A percentile compares a stretch with the other conserved stretches of the same genome.
These are phyloP conservation scores for Scrobipalpa costella DNA, from an alignment of 2,888 invertebrate genomes.

Conservation along the genomic window DNA sequence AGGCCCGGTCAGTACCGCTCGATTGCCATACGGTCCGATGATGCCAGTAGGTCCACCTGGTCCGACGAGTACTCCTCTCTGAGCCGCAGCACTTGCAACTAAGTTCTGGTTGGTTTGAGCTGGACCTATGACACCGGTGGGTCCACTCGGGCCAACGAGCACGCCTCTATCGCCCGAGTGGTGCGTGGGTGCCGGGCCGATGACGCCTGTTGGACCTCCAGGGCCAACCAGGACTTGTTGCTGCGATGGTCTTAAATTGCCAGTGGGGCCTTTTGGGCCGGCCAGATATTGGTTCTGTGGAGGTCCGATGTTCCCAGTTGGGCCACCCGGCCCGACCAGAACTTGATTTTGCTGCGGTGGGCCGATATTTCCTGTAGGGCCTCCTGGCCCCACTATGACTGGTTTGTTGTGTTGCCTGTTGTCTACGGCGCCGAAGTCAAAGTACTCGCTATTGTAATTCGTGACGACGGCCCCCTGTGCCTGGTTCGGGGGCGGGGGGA, in stretches of 20 bases:
- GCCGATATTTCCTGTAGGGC: constrained; percentile 50
- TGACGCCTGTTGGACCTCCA: constrained; percentile 56
- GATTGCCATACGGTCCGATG: constrained; percentile 38
- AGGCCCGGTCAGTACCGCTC: constrained; percentile 60
- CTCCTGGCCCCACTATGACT: constrained; percentile 71
- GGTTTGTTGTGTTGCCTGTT: neutral
- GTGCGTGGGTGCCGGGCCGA: too few species aligned
- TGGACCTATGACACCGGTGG: constrained; percentile 46
- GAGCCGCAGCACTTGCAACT: constrained; percentile 30
- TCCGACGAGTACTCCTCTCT: constrained; percentile 56
- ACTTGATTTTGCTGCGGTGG: too few species aligned
- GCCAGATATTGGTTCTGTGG: too few species aligned
- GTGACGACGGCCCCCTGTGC: constrained; percentile 37
- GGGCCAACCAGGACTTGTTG: constrained; percentile 64
- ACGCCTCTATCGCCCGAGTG: constrained; percentile 39
- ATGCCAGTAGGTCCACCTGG: constrained; percentile 67
- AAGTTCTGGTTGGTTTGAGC: neutral
- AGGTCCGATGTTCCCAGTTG: too few species aligned
- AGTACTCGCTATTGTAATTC: neutral
- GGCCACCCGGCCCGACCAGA: too few species aligned
- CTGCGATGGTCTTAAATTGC: too few species aligned
- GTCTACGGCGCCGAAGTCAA: neutral
- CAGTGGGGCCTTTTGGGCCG: too few species aligned
- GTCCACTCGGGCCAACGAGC: constrained; percentile 69
- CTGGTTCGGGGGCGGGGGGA: constrained; percentile 43